phyloP scores from a whole-genome alignment of 2,888 invertebrate genomes.

The Belgica antarctica region DNA sequence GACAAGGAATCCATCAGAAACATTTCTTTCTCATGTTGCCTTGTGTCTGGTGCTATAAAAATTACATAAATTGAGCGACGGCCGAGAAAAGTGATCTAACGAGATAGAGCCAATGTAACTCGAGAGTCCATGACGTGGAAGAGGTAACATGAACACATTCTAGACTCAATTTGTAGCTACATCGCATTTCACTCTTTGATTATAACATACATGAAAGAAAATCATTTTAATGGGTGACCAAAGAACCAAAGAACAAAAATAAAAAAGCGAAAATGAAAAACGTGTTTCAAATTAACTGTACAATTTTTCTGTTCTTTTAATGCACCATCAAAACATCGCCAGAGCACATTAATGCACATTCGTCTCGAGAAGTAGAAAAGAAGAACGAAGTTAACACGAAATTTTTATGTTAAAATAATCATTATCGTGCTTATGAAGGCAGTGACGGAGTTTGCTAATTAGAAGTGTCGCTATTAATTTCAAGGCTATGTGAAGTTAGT shows the following conservation, averaged over 20 bases:
- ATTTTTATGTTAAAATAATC: constrained; percentile 20
- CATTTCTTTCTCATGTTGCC: neutral
- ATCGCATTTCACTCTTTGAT: constrained; percentile 32
- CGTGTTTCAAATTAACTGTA: constrained; percentile 42
- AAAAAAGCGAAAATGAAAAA: constrained; percentile 33
- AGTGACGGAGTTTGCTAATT: neutral
- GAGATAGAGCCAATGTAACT: constrained; percentile 5
- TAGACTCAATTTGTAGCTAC: constrained; percentile 28
- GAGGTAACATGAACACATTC: constrained; percentile 7
- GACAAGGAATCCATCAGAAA: constrained; percentile 28
- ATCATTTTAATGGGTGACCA: constrained; percentile 8
- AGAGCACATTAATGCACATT: constrained; percentile 24
- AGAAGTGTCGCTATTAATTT: no score
- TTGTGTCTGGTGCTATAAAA: neutral
- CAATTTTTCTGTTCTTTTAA: neutral
- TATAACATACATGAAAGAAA: constrained; percentile 23
- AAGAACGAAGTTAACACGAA: constrained; percentile 8
- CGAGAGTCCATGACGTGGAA: neutral
- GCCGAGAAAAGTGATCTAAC: constrained; percentile 6
- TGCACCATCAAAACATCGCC: constrained; percentile 16
- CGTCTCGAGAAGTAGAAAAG: neutral
- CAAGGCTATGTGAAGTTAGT: no score
- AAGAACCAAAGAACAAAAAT: neutral
- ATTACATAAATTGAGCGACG: neutral
- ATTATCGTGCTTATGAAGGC: neutral